These are phyloP conservation scores for Tychaedon coryphoeus DNA, from an alignment of 2,113 vertebrate genomes.

Conservation along the genomic window DNA sequence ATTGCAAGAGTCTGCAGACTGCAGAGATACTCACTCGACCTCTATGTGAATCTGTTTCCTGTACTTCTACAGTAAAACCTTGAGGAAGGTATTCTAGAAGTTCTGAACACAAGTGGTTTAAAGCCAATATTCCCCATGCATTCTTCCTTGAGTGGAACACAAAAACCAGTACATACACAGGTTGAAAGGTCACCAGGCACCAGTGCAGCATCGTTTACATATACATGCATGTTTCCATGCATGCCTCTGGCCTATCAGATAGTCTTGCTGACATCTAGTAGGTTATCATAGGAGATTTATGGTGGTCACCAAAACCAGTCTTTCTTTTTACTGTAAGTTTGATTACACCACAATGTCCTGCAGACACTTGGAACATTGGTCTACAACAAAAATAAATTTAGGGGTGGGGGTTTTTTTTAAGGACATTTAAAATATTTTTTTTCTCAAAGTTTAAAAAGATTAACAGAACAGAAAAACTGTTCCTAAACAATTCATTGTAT, in stretches of 20 bases:
- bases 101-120: background rate
- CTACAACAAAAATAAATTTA: background rate
- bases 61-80: background rate
- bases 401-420: background rate
- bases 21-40: rapidly evolving
- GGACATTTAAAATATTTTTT: background rate
- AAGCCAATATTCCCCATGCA: background rate
- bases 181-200: background rate
- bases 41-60: background rate
- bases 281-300: background rate
- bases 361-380: background rate
- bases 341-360: background rate
- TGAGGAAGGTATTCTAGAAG: background rate
- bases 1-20: background rate
- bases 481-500: background rate
- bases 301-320: background rate
- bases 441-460: background rate
- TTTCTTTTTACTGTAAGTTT: background rate
- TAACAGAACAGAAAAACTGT: background rate
- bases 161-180: background rate
- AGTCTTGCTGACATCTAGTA: background rate
- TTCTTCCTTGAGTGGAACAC: background rate
- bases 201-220: background rate
- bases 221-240: background rate
- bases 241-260: background rate